Base-by-base conservation (phyloP, 1,140 invertebrate species). In the Triops cancriformis region DNA sequence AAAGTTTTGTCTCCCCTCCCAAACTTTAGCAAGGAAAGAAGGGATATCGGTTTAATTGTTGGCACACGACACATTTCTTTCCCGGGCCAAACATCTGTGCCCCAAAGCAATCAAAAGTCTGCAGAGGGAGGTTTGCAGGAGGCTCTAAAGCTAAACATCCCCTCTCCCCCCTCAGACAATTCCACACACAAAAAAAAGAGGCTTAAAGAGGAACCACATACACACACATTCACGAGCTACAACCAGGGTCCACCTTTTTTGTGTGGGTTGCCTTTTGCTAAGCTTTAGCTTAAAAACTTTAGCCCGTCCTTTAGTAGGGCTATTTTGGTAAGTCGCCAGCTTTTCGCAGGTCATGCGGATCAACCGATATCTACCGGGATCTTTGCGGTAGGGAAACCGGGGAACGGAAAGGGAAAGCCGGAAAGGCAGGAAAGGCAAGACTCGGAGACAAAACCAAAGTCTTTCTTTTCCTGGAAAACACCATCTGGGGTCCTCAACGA, bases 301-400 rank as follows among this genome's bases (percentile, higher is more conserved):
- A 64, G 51, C 51, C 51, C 51, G 14, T 64, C 51, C 7, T 23
- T 64, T 64, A 18, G 18, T 64, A 23, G 45, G 51, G 51, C 51
- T 64, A 64, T 64, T 64, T 64, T 64, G 51, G 51, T 64, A 64
- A 64, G 51, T 12, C 51, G 51, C 51, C 51, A 64, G 51, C n/a
- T 64, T 64, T 64, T 64, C 51, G 51, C 51, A 23, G 51, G 51
- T 64, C 51, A 64, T 64, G 51, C 51, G 51, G 51, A 64, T 64
- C 51, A 64, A 64, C 51, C 51, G 51, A 64, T 64, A 64, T 64
- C 51, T 10, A 37, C 51, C 51, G 14, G 51, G 51, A 64, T 64
- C 51, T 64, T 64, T 23, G 14, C 51, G 51, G 51, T 37, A 37
- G 7, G 31, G 31, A 7, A 7, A 4, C 31, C 31, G 7, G 2